phyloP scores from a whole-genome alignment of 2,797 vertebrate species.

The Falco naumanni region DNA sequence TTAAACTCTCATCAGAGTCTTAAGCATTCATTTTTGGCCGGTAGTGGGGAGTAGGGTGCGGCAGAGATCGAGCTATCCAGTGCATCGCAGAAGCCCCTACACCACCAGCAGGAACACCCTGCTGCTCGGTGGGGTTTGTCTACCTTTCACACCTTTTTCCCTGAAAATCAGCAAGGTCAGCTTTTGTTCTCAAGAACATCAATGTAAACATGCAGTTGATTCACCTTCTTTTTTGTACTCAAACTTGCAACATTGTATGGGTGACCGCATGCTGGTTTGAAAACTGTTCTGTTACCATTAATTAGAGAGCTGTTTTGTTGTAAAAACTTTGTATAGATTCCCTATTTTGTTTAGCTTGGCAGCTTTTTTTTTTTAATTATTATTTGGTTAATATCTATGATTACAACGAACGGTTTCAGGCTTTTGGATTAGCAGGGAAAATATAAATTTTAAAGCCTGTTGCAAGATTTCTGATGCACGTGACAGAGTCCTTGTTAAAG shows the following conservation, averaged over 20 bases:
- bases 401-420: not conserved
- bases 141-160: not conserved
- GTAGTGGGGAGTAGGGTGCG: not conserved
- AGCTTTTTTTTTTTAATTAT: not conserved
- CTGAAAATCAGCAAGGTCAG: not conserved
- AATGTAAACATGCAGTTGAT: fast-evolving
- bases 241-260: fast-evolving
- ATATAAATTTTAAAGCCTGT: not conserved
- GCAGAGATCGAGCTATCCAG: not conserved
- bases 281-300: not conserved
- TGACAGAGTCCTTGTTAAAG: not conserved
- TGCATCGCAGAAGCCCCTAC: not conserved
- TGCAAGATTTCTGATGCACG: not conserved
- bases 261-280: fast-evolving
- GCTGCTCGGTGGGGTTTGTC: not conserved
- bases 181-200: not conserved
- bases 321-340: not conserved
- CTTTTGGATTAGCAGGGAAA: not conserved
- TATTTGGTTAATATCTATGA: not conserved
- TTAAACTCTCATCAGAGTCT: not conserved
- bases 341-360: not conserved
- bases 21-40: not conserved
- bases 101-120: not conserved
- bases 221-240: not conserved
- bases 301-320: not conserved